A percentile compares a stretch with the other conserved stretches of the same genome.
Evolutionary conservation across 1,140 invertebrate species (phyloP).

Genomic region (Temnothorax longispinosus): DNA sequence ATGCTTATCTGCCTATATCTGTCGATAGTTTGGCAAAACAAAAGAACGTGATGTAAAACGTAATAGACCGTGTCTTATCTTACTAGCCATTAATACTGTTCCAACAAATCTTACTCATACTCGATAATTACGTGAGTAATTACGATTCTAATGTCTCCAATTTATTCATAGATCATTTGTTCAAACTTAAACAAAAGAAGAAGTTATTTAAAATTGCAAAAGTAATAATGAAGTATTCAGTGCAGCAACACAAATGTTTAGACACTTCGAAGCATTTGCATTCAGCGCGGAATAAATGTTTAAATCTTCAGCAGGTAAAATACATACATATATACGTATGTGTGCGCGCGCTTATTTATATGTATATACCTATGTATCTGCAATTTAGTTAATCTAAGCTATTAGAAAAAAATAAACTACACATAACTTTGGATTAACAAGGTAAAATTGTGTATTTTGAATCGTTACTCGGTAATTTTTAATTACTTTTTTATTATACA

Average conservation of each 20-base stretch:
- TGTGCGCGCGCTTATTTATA: too few relatives aligned
- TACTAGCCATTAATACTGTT: constrained; percentile 5
- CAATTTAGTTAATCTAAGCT: too few relatives aligned
- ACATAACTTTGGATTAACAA: too few relatives aligned
- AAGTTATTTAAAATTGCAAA: background rate
- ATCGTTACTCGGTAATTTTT: too few relatives aligned
- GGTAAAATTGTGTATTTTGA: too few relatives aligned
- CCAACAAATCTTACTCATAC: constrained; percentile 67
- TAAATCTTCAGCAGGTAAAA: background rate
- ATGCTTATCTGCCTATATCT: constrained; percentile 42
- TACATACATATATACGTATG: too few relatives aligned
- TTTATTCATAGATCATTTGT: background rate
- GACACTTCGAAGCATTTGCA: background rate
- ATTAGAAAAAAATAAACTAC: too few relatives aligned
- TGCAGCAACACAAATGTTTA: background rate
- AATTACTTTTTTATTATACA: too few relatives aligned
- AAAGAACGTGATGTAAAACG: constrained; percentile 47
- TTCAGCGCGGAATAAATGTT: background rate
- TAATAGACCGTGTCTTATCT: constrained; percentile 63
- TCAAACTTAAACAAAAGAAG: background rate
- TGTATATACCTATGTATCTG: too few relatives aligned
- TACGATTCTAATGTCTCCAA: constrained; percentile 42
- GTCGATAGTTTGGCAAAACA: constrained; percentile 33
- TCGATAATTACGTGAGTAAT: constrained; percentile 69
- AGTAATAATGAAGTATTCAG: background rate